These are phyloP conservation scores for Palythoa caribaeorum DNA, from an alignment of 92 coral and sea anemone species.

Conservation along the genomic window DNA sequence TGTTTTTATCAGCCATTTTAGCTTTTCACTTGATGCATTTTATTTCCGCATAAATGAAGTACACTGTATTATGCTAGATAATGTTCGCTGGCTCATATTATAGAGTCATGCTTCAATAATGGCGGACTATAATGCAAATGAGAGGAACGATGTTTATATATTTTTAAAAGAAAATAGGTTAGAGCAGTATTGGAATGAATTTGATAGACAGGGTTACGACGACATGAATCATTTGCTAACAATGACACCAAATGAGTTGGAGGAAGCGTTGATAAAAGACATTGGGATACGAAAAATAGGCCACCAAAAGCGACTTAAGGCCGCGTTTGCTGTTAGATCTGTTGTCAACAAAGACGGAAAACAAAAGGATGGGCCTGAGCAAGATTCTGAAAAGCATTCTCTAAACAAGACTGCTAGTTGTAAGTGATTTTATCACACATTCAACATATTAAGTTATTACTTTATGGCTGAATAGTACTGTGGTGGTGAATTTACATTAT, in stretches of 20 bases:
- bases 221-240: constrained; percentile 12
- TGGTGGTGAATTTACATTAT: constrained; percentile 10
- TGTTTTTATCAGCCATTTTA: constrained; percentile 10
- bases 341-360: constrained; percentile 6
- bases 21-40: constrained; percentile 12
- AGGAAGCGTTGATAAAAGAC: constrained; percentile 6
- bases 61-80: constrained; percentile 14
- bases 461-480: constrained; percentile 1
- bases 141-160: constrained; percentile 5
- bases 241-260: constrained; percentile 16
- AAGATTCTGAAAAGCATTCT: constrained; percentile 8
- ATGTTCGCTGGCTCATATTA: constrained; percentile 16
- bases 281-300: constrained; percentile 10
- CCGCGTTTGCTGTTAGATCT: constrained; percentile 1
- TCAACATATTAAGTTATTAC: constrained; percentile 5
- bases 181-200: constrained; percentile 12
- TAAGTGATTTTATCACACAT: constrained; percentile 10
- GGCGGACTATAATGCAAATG: constrained; percentile 10
- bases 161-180: constrained; percentile 11
- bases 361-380: constrained; percentile 10
- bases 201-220: constrained; percentile 13
- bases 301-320: constrained; percentile 11
- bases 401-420: constrained; percentile 13
- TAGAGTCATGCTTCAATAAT: constrained; percentile 11
- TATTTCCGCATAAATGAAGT: constrained; percentile 14